Percentiles rank a stretch among this genome's conserved stretches.
Conservation (phyloP, 2,888 invertebrate genomes). For the Lepidocyrtinus sp. region DNA sequence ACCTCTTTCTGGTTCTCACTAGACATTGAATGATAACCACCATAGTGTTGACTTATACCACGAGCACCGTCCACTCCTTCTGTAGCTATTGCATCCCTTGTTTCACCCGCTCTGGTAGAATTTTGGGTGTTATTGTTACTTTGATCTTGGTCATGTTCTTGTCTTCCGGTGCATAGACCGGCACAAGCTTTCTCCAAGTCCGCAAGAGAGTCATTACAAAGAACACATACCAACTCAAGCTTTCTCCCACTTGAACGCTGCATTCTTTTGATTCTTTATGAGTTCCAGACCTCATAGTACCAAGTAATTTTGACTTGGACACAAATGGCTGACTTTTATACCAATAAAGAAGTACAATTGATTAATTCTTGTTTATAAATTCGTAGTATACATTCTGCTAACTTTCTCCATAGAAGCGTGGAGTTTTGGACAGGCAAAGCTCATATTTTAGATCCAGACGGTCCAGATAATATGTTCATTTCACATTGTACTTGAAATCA, state of each 20-base stretch:
- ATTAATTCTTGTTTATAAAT: too few relatives aligned
- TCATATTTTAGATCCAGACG: too few relatives aligned
- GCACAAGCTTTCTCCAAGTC: slow-evolving; percentile 34
- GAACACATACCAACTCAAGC: slow-evolving; percentile 40
- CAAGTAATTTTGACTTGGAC: too few relatives aligned
- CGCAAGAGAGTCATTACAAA: slow-evolving; percentile 38
- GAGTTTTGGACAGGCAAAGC: too few relatives aligned
- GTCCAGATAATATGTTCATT: too few relatives aligned
- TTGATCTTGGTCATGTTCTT: neutral
- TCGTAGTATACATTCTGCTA: too few relatives aligned
- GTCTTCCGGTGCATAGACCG: neutral
- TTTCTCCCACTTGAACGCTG: slow-evolving; percentile 4
- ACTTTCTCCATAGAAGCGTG: too few relatives aligned
- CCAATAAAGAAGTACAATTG: too few relatives aligned
- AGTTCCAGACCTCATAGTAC: too few relatives aligned
- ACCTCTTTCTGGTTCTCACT: slow-evolving; percentile 39
- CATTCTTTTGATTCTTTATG: too few relatives aligned
- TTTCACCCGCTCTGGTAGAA: neutral
- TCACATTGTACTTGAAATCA: too few relatives aligned
- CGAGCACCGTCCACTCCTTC: neutral
- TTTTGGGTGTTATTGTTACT: neutral
- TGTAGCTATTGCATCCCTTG: neutral
- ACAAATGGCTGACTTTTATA: too few relatives aligned
- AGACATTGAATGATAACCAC: slow-evolving; percentile 21
- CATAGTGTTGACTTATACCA: neutral